A percentile compares a stretch with the other conserved stretches of the same genome.
Conservation (phyloP, 1,140 invertebrate species). For the Caenorhabditis briggsae region DNA sequence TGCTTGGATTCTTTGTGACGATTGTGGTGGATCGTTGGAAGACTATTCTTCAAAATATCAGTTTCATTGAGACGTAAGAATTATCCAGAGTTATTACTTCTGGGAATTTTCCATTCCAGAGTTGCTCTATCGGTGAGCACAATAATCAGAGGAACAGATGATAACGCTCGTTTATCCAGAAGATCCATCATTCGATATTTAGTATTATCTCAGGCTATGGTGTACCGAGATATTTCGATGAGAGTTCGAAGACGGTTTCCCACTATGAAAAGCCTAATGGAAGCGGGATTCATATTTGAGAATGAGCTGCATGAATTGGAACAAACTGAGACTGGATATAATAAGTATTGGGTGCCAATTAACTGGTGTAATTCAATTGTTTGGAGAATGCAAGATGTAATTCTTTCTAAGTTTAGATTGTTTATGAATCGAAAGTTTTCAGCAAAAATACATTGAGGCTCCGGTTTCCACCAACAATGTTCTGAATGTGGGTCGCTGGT, state of each 20-base stretch:
- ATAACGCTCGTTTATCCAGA: slow-evolving; percentile 16
- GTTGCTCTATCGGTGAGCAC: slow-evolving; percentile 33
- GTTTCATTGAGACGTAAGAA: slow-evolving; percentile 75
- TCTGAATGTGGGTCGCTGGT: neutral
- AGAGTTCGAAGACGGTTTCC: slow-evolving; percentile 92
- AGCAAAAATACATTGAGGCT: slow-evolving; percentile 32
- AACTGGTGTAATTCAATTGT: slow-evolving; percentile 39
- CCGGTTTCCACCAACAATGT: slow-evolving; percentile 29
- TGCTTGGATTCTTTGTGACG: slow-evolving; percentile 76
- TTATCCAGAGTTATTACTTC: too few relatives aligned
- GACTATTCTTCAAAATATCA: slow-evolving; percentile 71
- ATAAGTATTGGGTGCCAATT: slow-evolving; percentile 35
- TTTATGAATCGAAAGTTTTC: neutral
- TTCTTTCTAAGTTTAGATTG: neutral
- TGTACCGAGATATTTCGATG: slow-evolving; percentile 86
- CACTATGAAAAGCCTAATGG: slow-evolving; percentile 87
- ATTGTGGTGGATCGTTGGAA: slow-evolving; percentile 72
- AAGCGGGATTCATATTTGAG: slow-evolving; percentile 79
- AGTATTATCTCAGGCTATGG: slow-evolving; percentile 81
- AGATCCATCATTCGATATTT: slow-evolving; percentile 56
- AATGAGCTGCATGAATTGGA: slow-evolving; percentile 28
- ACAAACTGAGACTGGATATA: slow-evolving; percentile 19
- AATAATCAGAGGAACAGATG: slow-evolving; percentile 34
- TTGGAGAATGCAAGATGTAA: slow-evolving; percentile 12
- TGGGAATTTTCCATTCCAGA: neutral